Conservation (phyloP, 2,113 vertebrate species). For the Coptodon rendalli region DNA sequence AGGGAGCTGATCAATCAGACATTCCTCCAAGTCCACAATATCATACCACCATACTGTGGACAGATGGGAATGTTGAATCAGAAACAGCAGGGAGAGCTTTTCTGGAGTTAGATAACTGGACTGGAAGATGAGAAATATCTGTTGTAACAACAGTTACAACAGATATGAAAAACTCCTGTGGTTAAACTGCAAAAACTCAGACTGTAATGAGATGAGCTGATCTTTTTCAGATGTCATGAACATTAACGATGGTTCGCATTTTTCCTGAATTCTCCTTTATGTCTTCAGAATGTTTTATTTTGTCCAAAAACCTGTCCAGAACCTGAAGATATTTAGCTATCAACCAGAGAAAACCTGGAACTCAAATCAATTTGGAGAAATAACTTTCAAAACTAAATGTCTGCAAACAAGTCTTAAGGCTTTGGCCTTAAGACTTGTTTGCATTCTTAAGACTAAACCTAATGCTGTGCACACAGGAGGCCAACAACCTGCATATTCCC, state of each 20-base stretch:
- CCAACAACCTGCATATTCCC: too few species aligned
- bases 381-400: too few species aligned
- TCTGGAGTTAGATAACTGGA: not conserved
- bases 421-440: too few species aligned
- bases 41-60: not conserved
- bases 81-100: not conserved
- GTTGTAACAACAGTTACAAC: not conserved
- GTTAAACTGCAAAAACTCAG: not conserved
- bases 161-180: not conserved
- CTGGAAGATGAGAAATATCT: not conserved
- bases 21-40: not conserved
- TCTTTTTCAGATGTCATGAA: not conserved
- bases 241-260: not conserved
- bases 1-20: not conserved
- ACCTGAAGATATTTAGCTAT: too few species aligned
- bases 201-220: not conserved
- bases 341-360: too few species aligned
- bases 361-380: too few species aligned
- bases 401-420: too few species aligned
- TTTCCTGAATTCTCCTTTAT: not conserved
- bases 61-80: not conserved
- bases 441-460: too few species aligned
- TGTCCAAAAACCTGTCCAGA: too few species aligned
- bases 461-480: too few species aligned
- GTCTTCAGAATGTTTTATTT: not conserved